Evolutionary conservation across 2,113 vertebrate genomes (phyloP).

Genomic region (Desmodus rotundus): DNA sequence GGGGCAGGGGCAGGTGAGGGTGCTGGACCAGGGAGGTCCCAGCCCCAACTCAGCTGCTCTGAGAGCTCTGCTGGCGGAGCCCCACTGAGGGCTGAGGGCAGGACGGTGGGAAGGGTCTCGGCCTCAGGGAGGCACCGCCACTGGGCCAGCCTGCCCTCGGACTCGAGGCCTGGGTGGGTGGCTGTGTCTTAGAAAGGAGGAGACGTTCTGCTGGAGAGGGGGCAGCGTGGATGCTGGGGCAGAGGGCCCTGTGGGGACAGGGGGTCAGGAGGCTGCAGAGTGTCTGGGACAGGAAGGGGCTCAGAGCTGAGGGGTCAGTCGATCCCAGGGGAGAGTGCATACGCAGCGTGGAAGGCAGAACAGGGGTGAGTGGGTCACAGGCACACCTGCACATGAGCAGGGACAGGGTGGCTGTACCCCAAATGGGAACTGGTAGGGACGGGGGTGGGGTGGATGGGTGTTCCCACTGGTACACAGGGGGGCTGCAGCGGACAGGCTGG

Average conservation of each 20-base stretch:
- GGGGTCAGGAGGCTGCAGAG: neutral
- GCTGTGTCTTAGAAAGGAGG: neutral
- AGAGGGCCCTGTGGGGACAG: neutral
- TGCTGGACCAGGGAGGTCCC: accelerated
- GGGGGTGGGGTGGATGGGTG: neutral
- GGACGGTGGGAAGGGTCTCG: accelerated
- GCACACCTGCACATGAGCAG: accelerated
- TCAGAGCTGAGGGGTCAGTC: neutral
- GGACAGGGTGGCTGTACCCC: neutral
- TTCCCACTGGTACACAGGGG: accelerated
- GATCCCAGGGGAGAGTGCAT: neutral
- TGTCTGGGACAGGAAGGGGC: neutral
- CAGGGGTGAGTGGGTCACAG: neutral
- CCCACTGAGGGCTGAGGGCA: neutral
- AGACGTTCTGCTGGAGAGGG: neutral
- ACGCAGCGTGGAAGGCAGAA: accelerated
- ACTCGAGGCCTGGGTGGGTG: neutral
- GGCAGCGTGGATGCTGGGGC: neutral
- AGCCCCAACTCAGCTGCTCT: neutral
- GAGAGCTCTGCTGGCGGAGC: neutral
- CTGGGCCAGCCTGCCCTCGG: neutral
- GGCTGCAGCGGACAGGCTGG: neutral
- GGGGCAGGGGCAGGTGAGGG: neutral
- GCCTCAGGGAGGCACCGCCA: neutral
- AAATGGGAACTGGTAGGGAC: neutral